A percentile compares a stretch with the other conserved stretches of the same genome.
phyloP scores from a whole-genome alignment of 2,888 invertebrate species.

The Atethmia centrago region DNA sequence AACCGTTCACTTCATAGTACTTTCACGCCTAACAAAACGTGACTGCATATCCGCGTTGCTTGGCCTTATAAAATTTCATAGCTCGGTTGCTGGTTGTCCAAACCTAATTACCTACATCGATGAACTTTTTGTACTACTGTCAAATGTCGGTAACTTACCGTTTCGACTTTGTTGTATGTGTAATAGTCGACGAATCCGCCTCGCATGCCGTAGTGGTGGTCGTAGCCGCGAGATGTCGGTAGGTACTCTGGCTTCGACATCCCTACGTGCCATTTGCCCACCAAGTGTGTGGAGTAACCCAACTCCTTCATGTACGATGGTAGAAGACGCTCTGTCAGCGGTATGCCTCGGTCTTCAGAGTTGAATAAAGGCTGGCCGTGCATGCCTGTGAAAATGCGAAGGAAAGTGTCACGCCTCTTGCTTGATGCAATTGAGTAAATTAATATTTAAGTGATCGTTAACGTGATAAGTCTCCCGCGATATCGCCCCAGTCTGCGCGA shows the following conservation, averaged over 20 bases:
- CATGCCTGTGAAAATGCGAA: conserved; percentile 80
- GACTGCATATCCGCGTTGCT: conserved; percentile 62
- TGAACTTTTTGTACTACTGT: conserved; percentile 31
- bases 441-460: conserved; percentile 15
- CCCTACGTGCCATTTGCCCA: conserved; percentile 98
- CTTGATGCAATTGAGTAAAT: conserved; percentile 16
- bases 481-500: no score
- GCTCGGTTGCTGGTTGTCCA: conserved; percentile 54
- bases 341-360: conserved; percentile 87
- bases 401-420: conserved; percentile 9
- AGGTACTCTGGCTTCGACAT: conserved; percentile 93
- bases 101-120: conserved; percentile 50
- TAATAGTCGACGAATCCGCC: conserved; percentile 95
- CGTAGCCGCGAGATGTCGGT: conserved; percentile 94
- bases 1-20: conserved; percentile 58
- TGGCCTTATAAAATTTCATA: conserved; percentile 63
- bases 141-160: conserved; percentile 73
- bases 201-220: conserved; percentile 95
- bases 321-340: conserved; percentile 89
- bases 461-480: no score
- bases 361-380: conserved; percentile 84
- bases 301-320: conserved; percentile 91
- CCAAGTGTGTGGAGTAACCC: conserved; percentile 95
- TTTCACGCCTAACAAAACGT: conserved; percentile 60
- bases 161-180: conserved; percentile 85